Conservation (phyloP, 2,888 invertebrate genomes). For the Drosophila mulleri region DNA sequence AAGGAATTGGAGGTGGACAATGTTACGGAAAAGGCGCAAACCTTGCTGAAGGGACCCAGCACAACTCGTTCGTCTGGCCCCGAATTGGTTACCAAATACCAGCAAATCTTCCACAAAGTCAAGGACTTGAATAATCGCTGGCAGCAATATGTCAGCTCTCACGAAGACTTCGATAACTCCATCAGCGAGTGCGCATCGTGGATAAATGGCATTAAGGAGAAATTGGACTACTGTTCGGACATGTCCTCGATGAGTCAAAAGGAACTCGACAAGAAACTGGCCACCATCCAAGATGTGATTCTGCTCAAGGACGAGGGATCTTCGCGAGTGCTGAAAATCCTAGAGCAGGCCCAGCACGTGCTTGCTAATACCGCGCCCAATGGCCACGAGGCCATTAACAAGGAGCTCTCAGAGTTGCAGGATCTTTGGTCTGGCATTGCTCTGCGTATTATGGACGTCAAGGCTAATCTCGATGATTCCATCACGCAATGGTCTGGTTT, state of each 20-base stretch:
- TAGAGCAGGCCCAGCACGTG: slow-evolving; percentile 96
- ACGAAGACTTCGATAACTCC: slow-evolving; percentile 94
- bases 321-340: slow-evolving; percentile 92
- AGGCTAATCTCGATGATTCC: slow-evolving; percentile 93
- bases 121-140: slow-evolving; percentile 96
- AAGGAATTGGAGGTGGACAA: slow-evolving; percentile 97
- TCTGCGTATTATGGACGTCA: slow-evolving; percentile 95
- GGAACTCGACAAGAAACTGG: slow-evolving; percentile 93
- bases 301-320: slow-evolving; percentile 97
- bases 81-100: slow-evolving; percentile 96
- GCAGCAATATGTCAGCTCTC: slow-evolving; percentile 95
- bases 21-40: slow-evolving; percentile 95
- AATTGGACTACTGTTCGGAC: slow-evolving; percentile 94
- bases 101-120: slow-evolving; percentile 94
- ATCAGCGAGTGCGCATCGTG: slow-evolving; percentile 92
- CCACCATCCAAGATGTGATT: slow-evolving; percentile 93
- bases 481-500: slow-evolving; percentile 96
- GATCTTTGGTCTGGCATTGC: slow-evolving; percentile 95
- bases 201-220: slow-evolving; percentile 93
- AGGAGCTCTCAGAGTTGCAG: slow-evolving; percentile 92
- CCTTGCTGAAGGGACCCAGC: slow-evolving; percentile 90
- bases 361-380: slow-evolving; percentile 95
- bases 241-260: slow-evolving; percentile 92
- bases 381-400: slow-evolving; percentile 95
- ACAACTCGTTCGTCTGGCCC: slow-evolving; percentile 92